A percentile compares a stretch with the other conserved stretches of the same genome.
Conservation (phyloP, 1,140 invertebrate genomes). For the Drosophila simulans region DNA sequence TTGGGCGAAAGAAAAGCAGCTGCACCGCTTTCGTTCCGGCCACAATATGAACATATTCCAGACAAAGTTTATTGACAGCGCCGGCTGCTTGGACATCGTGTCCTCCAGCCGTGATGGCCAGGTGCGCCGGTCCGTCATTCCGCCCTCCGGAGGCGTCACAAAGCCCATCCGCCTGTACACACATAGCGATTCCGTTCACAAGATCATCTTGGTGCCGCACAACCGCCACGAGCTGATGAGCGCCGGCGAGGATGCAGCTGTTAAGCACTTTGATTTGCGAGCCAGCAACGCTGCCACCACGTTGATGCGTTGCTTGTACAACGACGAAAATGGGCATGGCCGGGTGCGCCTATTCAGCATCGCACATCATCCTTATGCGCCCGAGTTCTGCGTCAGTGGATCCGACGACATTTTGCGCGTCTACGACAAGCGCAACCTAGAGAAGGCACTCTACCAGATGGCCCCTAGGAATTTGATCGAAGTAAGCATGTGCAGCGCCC, state of each 20-base stretch:
- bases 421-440: constrained; percentile 89
- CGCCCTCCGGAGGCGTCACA: constrained; percentile 61
- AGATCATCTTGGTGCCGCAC: constrained; percentile 85
- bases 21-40: constrained; percentile 90
- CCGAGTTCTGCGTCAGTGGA: constrained; percentile 94
- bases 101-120: constrained; percentile 96
- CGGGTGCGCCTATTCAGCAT: constrained; percentile 92
- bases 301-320: constrained; percentile 29
- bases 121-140: constrained; percentile 86
- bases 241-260: constrained; percentile 94
- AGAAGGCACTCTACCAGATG: constrained; percentile 85
- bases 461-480: constrained; percentile 77
- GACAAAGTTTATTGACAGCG: constrained; percentile 88
- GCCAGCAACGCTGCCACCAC: constrained; percentile 81
- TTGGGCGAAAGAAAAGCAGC: constrained; percentile 90
- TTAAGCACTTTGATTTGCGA: constrained; percentile 93
- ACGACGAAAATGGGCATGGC: constrained; percentile 78
- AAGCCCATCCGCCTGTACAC: constrained; percentile 58
- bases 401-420: constrained; percentile 87
- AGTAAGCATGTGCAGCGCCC: constrained; percentile 38
- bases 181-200: constrained; percentile 75
- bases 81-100: constrained; percentile 91
- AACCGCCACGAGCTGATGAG: constrained; percentile 92
- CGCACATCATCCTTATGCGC: constrained; percentile 91
- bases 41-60: constrained; percentile 96